A percentile compares a stretch with the other conserved stretches of the same genome.
These are phyloP conservation scores for Gallirallus australis DNA, from an alignment of 2,797 vertebrate species.

Conservation along the genomic window DNA sequence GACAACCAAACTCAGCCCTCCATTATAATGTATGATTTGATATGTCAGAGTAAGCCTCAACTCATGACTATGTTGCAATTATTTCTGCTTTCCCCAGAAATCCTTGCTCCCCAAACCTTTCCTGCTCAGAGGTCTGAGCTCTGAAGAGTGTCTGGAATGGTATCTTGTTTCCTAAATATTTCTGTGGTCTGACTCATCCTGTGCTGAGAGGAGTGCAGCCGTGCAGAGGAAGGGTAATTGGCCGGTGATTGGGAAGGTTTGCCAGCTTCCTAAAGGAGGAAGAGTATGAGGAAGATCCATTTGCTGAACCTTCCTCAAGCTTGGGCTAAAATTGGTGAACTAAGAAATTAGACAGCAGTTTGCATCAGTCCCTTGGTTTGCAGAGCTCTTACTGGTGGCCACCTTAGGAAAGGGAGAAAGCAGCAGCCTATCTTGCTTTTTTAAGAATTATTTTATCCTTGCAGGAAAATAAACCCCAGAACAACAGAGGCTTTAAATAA, in stretches of 20 bases:
- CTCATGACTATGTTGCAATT: neutral
- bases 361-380: neutral
- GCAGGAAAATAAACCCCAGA: neutral
- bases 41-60: neutral
- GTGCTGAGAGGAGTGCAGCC: neutral
- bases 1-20: neutral
- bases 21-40: neutral
- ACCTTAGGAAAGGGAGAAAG: neutral
- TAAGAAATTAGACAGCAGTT: neutral
- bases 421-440: neutral
- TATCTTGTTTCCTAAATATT: neutral
- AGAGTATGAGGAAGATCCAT: neutral
- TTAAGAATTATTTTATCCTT: neutral
- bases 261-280: accelerated
- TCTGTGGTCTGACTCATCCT: neutral
- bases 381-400: neutral
- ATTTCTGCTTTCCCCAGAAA: neutral
- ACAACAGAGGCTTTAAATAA: neutral
- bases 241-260: neutral
- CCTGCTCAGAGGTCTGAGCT: neutral
- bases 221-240: neutral
- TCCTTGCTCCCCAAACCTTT: neutral
- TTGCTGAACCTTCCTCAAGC: neutral
- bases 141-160: neutral
- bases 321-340: neutral